Percentiles rank a stretch among this genome's conserved stretches.
Conservation (phyloP, 2,113 vertebrate genomes). For the Callochromis pleurospilus region DNA sequence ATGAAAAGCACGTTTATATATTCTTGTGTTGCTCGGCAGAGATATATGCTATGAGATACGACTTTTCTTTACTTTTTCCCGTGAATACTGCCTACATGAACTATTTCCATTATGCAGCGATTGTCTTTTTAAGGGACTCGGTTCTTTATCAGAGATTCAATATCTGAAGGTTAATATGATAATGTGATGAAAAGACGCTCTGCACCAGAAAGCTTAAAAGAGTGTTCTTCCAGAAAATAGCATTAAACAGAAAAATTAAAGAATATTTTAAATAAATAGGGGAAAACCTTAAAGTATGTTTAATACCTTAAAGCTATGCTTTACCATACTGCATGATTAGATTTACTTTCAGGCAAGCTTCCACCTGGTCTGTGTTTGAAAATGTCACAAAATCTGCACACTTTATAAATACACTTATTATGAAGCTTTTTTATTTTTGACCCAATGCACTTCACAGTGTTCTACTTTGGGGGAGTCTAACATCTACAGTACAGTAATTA, state of each 20-base stretch:
- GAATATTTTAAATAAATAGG: neutral
- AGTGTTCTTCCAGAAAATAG: neutral
- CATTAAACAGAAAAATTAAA: neutral
- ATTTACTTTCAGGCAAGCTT: neutral
- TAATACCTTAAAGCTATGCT: neutral
- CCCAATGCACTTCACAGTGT: neutral
- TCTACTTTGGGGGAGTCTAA: neutral
- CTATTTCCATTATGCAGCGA: neutral
- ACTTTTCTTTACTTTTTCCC: neutral
- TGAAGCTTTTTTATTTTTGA: neutral
- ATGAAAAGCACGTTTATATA: neutral
- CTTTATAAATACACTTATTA: neutral
- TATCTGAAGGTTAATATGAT: neutral
- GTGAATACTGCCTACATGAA: neutral
- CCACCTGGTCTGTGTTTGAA: neutral
- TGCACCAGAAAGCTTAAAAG: neutral
- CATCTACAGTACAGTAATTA: neutral
- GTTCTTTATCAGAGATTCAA: neutral
- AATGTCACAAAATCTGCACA: neutral
- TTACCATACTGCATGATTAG: neutral
- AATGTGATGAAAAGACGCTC: neutral
- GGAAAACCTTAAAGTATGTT: neutral
- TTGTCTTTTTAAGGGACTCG: neutral
- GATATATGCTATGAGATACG: fast-evolving
- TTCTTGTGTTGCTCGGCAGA: neutral